These are phyloP conservation scores for Alcedo atthis DNA, from an alignment of 2,797 vertebrate genomes.

Conservation along the genomic window DNA sequence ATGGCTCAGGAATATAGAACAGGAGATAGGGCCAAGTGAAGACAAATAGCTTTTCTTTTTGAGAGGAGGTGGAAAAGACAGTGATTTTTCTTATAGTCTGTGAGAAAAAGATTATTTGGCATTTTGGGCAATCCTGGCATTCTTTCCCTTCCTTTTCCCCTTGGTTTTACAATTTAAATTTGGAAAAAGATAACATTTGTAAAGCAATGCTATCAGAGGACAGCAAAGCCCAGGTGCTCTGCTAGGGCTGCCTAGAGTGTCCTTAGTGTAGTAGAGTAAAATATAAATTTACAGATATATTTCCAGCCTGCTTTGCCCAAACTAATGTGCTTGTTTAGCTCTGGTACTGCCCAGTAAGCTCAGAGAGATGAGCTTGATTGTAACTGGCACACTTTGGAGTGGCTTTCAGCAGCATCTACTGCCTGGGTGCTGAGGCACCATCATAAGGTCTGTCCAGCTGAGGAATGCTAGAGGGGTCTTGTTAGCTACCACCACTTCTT, in stretches of 20 bases:
- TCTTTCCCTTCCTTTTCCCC: neutral
- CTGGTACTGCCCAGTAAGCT: fast-evolving
- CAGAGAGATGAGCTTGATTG: neutral
- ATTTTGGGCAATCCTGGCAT: neutral
- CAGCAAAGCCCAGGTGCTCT: neutral
- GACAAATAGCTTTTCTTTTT: neutral
- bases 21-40: neutral
- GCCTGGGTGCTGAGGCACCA: fast-evolving
- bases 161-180: neutral
- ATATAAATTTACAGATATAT: neutral
- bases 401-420: neutral
- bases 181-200: neutral
- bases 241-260: neutral
- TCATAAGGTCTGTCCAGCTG: neutral
- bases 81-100: neutral
- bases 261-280: fast-evolving
- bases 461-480: neutral
- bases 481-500: fast-evolving
- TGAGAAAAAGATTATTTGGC: neutral
- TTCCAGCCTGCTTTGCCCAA: neutral
- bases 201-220: neutral
- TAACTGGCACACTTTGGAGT: neutral
- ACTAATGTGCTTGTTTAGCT: neutral
- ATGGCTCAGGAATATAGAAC: neutral
- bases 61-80: neutral